phyloP scores from a whole-genome alignment of 2,113 vertebrate genomes.

The Hemichromis elongatus region DNA sequence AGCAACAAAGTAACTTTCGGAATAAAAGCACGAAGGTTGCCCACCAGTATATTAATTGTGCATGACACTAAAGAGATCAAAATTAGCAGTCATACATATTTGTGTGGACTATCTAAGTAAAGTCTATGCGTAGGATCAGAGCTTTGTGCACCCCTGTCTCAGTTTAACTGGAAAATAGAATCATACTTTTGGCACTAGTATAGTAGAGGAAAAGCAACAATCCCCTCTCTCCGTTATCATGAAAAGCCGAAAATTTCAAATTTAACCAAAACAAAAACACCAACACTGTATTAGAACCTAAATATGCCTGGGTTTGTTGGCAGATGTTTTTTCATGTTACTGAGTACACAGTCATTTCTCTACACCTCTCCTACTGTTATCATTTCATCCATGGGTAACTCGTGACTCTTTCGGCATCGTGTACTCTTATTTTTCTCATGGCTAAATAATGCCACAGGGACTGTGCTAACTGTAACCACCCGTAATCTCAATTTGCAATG shows the following conservation, averaged over 20 bases:
- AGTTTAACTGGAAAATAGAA: not conserved
- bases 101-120: not conserved
- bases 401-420: constrained; percentile 13
- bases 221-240: not conserved
- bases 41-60: not conserved
- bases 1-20: accelerated
- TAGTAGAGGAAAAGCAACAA: accelerated
- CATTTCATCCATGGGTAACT: constrained; percentile 18
- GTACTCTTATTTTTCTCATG: constrained; percentile 20
- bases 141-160: not conserved
- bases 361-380: constrained; percentile 8
- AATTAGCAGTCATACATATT: not conserved
- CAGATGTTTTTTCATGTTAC: not conserved
- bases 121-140: not conserved
- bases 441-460: constrained; percentile 20
- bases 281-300: accelerated
- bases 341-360: constrained; percentile 15
- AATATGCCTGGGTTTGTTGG: not conserved
- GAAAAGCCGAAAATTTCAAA: not conserved
- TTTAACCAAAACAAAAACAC: not conserved
- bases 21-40: not conserved
- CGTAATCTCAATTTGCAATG: constrained; percentile 72
- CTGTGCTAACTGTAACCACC: constrained; percentile 33
- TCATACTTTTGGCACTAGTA: accelerated
- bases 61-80: accelerated